A percentile compares a stretch with the other conserved stretches of the same genome.
phyloP scores from a whole-genome alignment of 2,888 invertebrate species.

The Portevinia maculata region DNA sequence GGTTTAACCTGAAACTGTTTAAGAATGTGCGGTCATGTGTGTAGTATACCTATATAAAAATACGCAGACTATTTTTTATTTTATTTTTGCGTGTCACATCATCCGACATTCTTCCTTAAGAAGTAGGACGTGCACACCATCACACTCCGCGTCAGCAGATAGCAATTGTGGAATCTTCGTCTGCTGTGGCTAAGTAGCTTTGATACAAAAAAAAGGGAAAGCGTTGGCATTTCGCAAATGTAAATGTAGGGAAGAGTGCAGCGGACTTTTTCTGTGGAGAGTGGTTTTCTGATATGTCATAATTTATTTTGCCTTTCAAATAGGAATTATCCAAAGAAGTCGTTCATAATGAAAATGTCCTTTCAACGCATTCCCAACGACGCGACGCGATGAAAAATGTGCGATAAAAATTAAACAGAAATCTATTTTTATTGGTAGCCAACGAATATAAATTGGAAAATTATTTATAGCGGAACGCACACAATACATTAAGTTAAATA shows the following conservation, averaged over 20 bases:
- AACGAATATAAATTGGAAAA: constrained; percentile 42
- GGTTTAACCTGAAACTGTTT: constrained; percentile 46
- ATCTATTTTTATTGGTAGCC: constrained; percentile 54
- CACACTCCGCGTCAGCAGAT: neutral
- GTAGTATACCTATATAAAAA: constrained; percentile 14
- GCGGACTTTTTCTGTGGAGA: constrained; percentile 28
- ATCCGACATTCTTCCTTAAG: constrained; percentile 55
- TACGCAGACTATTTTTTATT: constrained; percentile 4
- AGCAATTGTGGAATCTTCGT: constrained; percentile 42
- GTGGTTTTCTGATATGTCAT: neutral
- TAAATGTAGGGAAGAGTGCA: constrained; percentile 24
- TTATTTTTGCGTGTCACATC: constrained; percentile 47
- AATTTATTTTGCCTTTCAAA: neutral
- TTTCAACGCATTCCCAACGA: constrained; percentile 6
- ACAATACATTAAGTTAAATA: constrained; percentile 46
- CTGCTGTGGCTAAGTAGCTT: constrained; percentile 44
- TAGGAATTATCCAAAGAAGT: neutral
- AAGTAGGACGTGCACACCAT: constrained; percentile 47
- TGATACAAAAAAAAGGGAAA: constrained; percentile 43
- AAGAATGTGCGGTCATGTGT: constrained; percentile 38
- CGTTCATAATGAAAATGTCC: neutral
- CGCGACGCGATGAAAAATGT: constrained; percentile 4
- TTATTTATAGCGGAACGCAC: constrained; percentile 53
- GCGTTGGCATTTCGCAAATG: constrained; percentile 39
- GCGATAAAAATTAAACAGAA: constrained; percentile 44